A percentile compares a stretch with the other conserved stretches of the same genome.
Evolutionary conservation across 2,797 vertebrate species (phyloP).

Genomic region (Sebastes nivosus): DNA sequence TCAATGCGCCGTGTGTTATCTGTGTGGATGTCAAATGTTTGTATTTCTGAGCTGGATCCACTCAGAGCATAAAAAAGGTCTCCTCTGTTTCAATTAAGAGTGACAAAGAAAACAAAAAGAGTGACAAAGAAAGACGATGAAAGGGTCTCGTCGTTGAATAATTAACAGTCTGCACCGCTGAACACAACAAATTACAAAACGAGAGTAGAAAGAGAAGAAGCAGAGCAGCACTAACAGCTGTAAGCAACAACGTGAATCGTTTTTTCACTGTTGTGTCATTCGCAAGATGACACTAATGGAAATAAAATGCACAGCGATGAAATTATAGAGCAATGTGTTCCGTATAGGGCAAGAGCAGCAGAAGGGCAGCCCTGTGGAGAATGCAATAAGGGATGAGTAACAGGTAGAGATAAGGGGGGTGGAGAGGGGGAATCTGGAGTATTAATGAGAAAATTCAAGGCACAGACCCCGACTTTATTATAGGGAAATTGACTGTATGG

Average conservation of each 20-base stretch:
- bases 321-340: slow-evolving; percentile 21
- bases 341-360: not conserved
- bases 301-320: slow-evolving; percentile 30
- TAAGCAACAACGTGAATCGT: not conserved
- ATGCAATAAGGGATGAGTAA: slow-evolving; percentile 21
- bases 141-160: not conserved
- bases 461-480: slow-evolving; percentile 35
- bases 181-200: slow-evolving; percentile 3
- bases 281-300: slow-evolving; percentile 22
- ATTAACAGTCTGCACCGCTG: not conserved
- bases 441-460: slow-evolving; percentile 53
- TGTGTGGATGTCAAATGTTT: not conserved
- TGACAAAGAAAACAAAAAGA: not conserved
- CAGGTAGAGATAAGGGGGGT: not conserved
- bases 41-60: not conserved
- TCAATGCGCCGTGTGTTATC: not conserved
- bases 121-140: not conserved
- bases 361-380: slow-evolving; percentile 23
- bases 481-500: slow-evolving; percentile 36
- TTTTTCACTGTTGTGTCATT: slow-evolving; percentile 17
- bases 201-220: not conserved
- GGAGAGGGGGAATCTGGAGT: not conserved
- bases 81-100: not conserved
- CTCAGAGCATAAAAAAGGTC: not conserved
- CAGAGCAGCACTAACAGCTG: slow-evolving; percentile 1